A percentile compares a stretch with the other conserved stretches of the same genome.
Conservation (phyloP, 2,888 invertebrate genomes). For the Calliphora vomitoria region DNA sequence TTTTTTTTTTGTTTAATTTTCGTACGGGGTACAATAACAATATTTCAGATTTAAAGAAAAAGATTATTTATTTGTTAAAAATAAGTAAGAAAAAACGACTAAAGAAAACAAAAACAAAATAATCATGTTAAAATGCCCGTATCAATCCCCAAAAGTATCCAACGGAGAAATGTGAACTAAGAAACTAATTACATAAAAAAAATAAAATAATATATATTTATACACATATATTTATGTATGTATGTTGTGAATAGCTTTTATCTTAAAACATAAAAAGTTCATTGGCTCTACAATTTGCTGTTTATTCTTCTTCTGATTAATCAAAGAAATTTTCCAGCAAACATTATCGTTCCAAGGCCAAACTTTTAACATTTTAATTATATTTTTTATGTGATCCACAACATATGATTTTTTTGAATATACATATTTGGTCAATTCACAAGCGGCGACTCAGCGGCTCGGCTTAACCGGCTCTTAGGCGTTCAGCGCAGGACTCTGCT, state of each 20-base stretch:
- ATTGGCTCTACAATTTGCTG: slow-evolving; percentile 32
- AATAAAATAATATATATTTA: not conserved
- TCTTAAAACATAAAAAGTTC: slow-evolving; percentile 29
- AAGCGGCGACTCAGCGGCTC: too few species aligned
- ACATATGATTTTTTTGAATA: too few species aligned
- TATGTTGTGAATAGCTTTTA: not conserved
- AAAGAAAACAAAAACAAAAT: slow-evolving; percentile 17
- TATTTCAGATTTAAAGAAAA: slow-evolving; percentile 56
- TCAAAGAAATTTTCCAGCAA: slow-evolving; percentile 11
- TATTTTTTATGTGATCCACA: not conserved
- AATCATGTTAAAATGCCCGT: slow-evolving; percentile 29
- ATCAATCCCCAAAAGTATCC: slow-evolving; percentile 26
- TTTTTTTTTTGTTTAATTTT: slow-evolving; percentile 24
- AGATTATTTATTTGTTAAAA: slow-evolving; percentile 64
- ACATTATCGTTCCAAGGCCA: slow-evolving; percentile 22
- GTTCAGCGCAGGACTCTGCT: too few species aligned
- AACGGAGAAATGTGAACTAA: slow-evolving; percentile 36
- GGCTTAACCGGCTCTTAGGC: too few species aligned
- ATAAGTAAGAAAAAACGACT: slow-evolving; percentile 2
- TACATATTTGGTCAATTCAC: too few species aligned
- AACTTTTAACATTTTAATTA: slow-evolving; percentile 4
- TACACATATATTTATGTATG: too few species aligned
- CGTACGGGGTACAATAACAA: slow-evolving; percentile 44
- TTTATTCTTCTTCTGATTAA: slow-evolving; percentile 27
- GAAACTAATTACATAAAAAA: not conserved